Percentiles rank a stretch among this genome's conserved stretches.
These are phyloP conservation scores for Danio kyathit DNA, from an alignment of 2,797 vertebrate species.

Conservation along the genomic window DNA sequence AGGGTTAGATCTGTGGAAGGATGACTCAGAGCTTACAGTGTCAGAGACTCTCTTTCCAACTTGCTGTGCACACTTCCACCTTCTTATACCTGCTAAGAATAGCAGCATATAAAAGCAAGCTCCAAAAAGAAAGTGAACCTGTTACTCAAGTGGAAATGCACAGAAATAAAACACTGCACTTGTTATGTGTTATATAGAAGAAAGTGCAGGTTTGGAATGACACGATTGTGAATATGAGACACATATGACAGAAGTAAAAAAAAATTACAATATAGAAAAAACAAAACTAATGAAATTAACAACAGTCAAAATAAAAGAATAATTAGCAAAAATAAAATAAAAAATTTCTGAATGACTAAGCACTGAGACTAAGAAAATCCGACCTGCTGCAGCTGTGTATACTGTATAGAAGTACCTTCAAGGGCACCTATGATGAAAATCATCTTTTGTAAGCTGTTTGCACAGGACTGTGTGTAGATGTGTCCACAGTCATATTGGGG, in stretches of 20 bases:
- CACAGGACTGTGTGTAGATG: no score
- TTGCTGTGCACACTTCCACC: slow-evolving; percentile 19
- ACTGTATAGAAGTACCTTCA: no score
- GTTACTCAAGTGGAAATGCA: slow-evolving; percentile 43
- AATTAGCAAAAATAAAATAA: no score
- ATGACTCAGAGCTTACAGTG: slow-evolving; percentile 55
- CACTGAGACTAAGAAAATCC: no score
- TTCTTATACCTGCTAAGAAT: slow-evolving; percentile 40
- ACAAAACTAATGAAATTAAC: no score
- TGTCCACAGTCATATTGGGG: no score
- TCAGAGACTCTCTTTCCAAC: neutral
- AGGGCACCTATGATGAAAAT: no score
- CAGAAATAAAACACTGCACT: slow-evolving; percentile 19
- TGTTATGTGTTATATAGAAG: neutral
- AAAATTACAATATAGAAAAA: no score
- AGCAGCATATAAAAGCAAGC: slow-evolving; percentile 19
- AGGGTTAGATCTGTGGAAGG: slow-evolving; percentile 47
- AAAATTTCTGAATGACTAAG: no score
- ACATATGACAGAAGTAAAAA: neutral
- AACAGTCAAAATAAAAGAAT: no score
- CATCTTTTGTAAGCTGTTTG: no score
- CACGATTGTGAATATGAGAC: neutral
- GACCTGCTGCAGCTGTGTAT: no score
- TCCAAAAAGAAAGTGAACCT: slow-evolving; percentile 39
- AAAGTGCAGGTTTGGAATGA: neutral